phyloP scores from a whole-genome alignment of 2,113 vertebrate genomes.

The Nesogale talazaci region DNA sequence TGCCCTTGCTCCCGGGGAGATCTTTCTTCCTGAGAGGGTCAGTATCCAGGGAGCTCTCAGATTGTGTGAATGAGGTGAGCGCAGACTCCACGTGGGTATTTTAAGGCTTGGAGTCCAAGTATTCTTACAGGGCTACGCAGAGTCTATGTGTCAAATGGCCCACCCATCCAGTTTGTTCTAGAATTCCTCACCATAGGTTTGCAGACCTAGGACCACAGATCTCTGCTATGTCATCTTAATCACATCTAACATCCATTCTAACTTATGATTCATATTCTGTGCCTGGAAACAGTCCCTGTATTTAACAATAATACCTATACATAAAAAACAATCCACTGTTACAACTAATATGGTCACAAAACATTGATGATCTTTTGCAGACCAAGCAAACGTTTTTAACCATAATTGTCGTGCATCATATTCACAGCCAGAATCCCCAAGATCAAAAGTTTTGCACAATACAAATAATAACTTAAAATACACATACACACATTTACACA shows the following conservation, averaged over 20 bases:
- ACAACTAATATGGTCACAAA: conserved; percentile 82
- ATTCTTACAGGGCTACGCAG: conserved; percentile 64
- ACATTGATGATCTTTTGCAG: conserved; percentile 77
- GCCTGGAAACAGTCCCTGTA: conserved; percentile 82
- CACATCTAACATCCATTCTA: conserved; percentile 75
- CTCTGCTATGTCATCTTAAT: conserved; percentile 70
- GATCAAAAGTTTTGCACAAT: conserved; percentile 80
- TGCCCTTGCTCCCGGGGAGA: conserved; percentile 54
- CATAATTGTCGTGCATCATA: conserved; percentile 84
- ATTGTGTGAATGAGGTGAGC: conserved; percentile 74
- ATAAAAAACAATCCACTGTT: conserved; percentile 81
- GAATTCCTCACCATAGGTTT: conserved; percentile 60
- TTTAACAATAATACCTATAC: conserved; percentile 84
- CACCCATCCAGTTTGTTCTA: conserved; percentile 59
- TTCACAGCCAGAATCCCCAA: conserved; percentile 82
- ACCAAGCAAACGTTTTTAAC: conserved; percentile 80
- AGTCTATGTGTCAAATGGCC: conserved; percentile 67
- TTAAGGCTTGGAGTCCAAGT: conserved; percentile 83
- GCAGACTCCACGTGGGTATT: conserved; percentile 79
- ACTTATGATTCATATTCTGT: conserved; percentile 78
- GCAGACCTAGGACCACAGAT: conserved; percentile 72
- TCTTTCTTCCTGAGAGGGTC: conserved; percentile 59
- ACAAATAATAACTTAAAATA: conserved; percentile 83
- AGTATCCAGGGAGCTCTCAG: conserved; percentile 62
- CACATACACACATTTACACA: conserved; percentile 65